Evolutionary conservation across 2,113 vertebrate species (phyloP).

Genomic region (cat (Felis catus)): F.catus_Fca126_mat1.0 CM031417.1:60904501-60905000

Average conservation of each 20-base stretch:
- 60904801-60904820: slow-evolving; percentile 86
- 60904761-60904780: slow-evolving; percentile 98
- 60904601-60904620: neutral
- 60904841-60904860: slow-evolving; percentile 27
- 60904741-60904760: slow-evolving; percentile 96
- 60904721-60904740: slow-evolving; percentile 94
- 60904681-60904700: slow-evolving; percentile 94
- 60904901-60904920: slow-evolving; percentile 22
- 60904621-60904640: slow-evolving; percentile 31
- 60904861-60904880: neutral
- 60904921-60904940: neutral
- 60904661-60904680: slow-evolving; percentile 87
- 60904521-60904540: slow-evolving; percentile 26
- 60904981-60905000: slow-evolving; percentile 22
- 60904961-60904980: slow-evolving; percentile 23
- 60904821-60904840: slow-evolving; percentile 3
- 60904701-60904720: slow-evolving; percentile 97
- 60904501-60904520: slow-evolving; percentile 3
- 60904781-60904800: slow-evolving; percentile 94
- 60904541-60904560: neutral
- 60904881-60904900: neutral
- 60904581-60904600: neutral
- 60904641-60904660: slow-evolving; percentile 23
- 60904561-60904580: neutral
- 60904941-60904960: slow-evolving; percentile 24